A percentile compares a stretch with the other conserved stretches of the same genome.
Conservation (phyloP, 2,888 invertebrate species). For the Yponomeuta plumbellus region DNA sequence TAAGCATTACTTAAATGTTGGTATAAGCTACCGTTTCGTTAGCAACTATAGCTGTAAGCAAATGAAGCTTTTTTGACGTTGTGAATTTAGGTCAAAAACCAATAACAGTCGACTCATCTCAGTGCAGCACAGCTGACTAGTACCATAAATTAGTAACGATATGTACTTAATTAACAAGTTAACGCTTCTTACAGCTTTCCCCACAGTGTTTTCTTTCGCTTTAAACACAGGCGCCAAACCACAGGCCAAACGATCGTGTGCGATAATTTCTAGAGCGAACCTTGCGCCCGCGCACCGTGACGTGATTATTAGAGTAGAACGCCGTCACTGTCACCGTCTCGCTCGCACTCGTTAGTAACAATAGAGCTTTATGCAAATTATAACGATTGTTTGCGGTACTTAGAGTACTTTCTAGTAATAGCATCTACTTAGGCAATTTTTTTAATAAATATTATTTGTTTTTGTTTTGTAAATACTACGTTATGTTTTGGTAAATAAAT, state of each 20-base stretch:
- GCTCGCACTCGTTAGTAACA: slow-evolving; percentile 16
- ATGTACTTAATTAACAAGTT: background rate
- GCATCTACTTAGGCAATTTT: background rate
- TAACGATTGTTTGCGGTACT: background rate
- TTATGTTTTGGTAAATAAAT: no score
- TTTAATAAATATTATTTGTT: no score
- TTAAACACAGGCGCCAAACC: background rate
- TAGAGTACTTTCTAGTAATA: background rate
- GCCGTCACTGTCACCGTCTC: slow-evolving; percentile 17
- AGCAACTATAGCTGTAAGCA: no score
- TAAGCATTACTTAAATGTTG: no score
- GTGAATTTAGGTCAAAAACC: no score
- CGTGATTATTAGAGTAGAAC: slow-evolving; percentile 54
- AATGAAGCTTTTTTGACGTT: no score
- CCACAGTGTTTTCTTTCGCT: background rate
- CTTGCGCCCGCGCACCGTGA: slow-evolving; percentile 42
- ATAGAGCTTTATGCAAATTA: background rate
- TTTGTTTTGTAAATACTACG: no score
- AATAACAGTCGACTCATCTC: no score
- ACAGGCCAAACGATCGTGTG: background rate
- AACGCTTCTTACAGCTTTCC: background rate
- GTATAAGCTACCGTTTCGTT: no score
- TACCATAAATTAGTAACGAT: no score
- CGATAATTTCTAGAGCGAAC: background rate
- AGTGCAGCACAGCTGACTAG: no score